A percentile compares a stretch with the other conserved stretches of the same genome.
Conservation (phyloP, 2,797 vertebrate genomes). For the Lindbergichthys nudifrons region DNA sequence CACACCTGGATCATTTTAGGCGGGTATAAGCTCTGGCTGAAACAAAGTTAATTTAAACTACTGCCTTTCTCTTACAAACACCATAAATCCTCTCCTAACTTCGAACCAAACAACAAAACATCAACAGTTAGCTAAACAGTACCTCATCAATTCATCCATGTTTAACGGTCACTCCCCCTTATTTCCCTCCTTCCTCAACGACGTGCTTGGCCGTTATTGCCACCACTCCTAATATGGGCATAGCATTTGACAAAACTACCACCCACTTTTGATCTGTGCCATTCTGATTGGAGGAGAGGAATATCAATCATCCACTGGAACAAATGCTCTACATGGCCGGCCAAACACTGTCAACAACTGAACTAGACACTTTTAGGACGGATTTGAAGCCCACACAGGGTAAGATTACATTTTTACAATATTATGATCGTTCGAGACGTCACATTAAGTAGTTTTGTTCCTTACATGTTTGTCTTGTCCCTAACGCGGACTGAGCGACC, state of each 20-base stretch:
- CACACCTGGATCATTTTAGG: background rate
- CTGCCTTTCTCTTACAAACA: background rate
- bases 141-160: background rate
- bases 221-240: slow-evolving; percentile 62
- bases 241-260: background rate
- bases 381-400: slow-evolving; percentile 55
- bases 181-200: background rate
- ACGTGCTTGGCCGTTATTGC: background rate
- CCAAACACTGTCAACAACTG: slow-evolving; percentile 43
- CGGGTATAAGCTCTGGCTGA: background rate
- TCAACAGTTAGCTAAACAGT: background rate
- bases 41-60: background rate
- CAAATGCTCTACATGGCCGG: slow-evolving; percentile 22
- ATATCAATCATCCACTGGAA: slow-evolving; percentile 42
- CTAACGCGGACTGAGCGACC: background rate
- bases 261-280: slow-evolving; percentile 6
- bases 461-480: background rate
- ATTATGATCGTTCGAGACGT: background rate
- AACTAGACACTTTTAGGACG: slow-evolving; percentile 21
- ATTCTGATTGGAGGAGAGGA: slow-evolving; percentile 50
- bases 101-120: background rate
- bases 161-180: background rate
- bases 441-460: slow-evolving; percentile 1
- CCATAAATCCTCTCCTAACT: background rate
- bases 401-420: slow-evolving; percentile 53